phyloP scores from a whole-genome alignment of 2,888 invertebrate genomes.

The Netelia melanura region DNA sequence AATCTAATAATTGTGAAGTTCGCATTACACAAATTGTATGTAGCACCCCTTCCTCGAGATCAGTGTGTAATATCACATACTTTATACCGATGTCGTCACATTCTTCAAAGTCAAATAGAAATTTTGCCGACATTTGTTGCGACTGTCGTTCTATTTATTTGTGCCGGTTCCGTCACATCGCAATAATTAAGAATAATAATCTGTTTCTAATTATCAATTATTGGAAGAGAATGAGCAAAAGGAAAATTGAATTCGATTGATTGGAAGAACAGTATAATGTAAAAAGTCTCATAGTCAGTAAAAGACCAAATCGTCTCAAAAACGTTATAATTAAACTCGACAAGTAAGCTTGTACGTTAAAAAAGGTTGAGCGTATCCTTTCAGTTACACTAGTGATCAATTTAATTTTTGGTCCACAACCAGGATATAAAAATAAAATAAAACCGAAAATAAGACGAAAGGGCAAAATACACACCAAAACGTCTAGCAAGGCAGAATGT shows the following conservation, averaged over 20 bases:
- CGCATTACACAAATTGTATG: too few relatives aligned
- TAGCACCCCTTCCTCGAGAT: too few relatives aligned
- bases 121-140: constrained; percentile 26
- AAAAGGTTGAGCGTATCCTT: neutral
- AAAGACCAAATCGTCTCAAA: neutral
- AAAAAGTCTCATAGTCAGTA: neutral
- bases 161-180: constrained; percentile 55
- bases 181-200: constrained; percentile 27
- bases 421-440: neutral
- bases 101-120: neutral
- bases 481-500: neutral
- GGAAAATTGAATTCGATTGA: neutral
- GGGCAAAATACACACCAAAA: neutral
- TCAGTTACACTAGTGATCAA: neutral
- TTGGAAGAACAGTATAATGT: neutral
- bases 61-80: too few relatives aligned
- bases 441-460: neutral
- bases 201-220: too few relatives aligned
- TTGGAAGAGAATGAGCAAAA: constrained; percentile 49
- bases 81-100: too few relatives aligned
- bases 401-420: too few relatives aligned
- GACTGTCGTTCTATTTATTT: constrained; percentile 50
- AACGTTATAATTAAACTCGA: neutral
- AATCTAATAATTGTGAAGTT: too few relatives aligned
- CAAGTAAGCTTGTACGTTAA: too few relatives aligned